A percentile compares a stretch with the other conserved stretches of the same genome.
These are phyloP conservation scores for Hyposoter didymator DNA, from an alignment of 2,888 invertebrate genomes.

Conservation along the genomic window DNA sequence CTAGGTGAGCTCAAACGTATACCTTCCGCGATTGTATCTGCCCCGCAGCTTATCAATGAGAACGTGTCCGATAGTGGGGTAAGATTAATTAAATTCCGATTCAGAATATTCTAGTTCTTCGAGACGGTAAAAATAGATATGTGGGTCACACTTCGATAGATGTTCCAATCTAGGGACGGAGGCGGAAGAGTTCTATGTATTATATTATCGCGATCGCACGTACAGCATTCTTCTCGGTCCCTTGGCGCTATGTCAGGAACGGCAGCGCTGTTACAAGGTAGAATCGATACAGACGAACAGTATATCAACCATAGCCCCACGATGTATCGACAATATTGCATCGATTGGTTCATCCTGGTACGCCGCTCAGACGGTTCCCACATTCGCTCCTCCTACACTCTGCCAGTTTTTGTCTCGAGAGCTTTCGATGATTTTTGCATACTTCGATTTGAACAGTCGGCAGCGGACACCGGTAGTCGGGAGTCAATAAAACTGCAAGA, in stretches of 20 bases:
- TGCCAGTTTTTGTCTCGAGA: neutral
- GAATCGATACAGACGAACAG: conserved; percentile 51
- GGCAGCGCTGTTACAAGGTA: conserved; percentile 21
- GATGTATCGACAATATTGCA: conserved; percentile 66
- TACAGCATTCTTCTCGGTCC: conserved; percentile 56
- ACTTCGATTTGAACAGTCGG: neutral
- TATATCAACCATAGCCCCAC: conserved; percentile 26
- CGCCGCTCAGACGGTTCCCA: neutral
- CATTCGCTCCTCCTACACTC: conserved; percentile 3
- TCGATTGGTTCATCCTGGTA: conserved; percentile 52
- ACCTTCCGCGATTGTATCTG: conserved; percentile 4
- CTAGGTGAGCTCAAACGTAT: conserved; percentile 67
- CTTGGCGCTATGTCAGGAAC: conserved; percentile 41
- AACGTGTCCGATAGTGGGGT: conserved; percentile 19
- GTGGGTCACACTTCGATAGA: conserved; percentile 32
- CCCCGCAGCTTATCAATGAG: neutral
- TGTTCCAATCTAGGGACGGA: conserved; percentile 10
- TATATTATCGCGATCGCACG: conserved; percentile 50
- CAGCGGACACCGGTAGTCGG: neutral
- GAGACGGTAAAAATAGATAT: conserved; percentile 45
- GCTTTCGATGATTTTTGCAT: conserved; percentile 4
- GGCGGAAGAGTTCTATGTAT: conserved; percentile 11
- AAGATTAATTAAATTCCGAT: conserved; percentile 40
- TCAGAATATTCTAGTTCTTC: conserved; percentile 3
- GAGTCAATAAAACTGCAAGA: neutral